A percentile compares a stretch with the other conserved stretches of the same genome.
Evolutionary conservation across 1,140 invertebrate genomes (phyloP).

Genomic region (Cepaea nemoralis): DNA sequence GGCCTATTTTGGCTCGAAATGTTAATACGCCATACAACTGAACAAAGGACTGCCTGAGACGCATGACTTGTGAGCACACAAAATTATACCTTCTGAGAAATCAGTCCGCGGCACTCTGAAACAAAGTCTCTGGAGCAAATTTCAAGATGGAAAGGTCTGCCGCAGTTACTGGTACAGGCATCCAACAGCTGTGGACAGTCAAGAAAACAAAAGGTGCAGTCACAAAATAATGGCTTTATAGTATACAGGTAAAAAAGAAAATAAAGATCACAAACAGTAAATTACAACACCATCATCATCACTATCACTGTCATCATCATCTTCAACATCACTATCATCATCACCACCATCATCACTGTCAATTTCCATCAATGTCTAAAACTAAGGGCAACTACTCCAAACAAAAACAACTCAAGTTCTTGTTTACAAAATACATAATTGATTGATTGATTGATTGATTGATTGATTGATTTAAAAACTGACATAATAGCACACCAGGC

Average conservation of each 20-base stretch:
- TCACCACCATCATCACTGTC: neutral
- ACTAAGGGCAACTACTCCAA: neutral
- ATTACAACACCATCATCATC: neutral
- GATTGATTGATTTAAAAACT: no score
- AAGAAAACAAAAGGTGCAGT: no score
- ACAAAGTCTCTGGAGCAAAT: slow-evolving; percentile 97
- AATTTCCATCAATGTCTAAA: neutral
- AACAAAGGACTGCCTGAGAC: no score
- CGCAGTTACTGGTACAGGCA: slow-evolving; percentile 95
- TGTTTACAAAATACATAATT: neutral
- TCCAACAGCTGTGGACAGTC: slow-evolving; percentile 85
- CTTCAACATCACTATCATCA: slow-evolving; percentile 18
- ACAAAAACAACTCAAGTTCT: neutral
- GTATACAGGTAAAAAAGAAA: neutral
- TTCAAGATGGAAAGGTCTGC: slow-evolving; percentile 91
- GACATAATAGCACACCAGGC: no score
- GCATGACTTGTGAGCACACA: no score
- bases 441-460: no score
- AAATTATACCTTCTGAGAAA: slow-evolving; percentile 72
- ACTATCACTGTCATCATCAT: neutral
- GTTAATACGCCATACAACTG: no score
- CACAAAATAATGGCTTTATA: no score
- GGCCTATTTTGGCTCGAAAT: no score
- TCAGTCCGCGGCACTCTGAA: slow-evolving; percentile 77
- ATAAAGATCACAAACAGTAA: neutral